phyloP scores from a whole-genome alignment of 2,888 invertebrate species.

The Danaus chrysippus region DNA sequence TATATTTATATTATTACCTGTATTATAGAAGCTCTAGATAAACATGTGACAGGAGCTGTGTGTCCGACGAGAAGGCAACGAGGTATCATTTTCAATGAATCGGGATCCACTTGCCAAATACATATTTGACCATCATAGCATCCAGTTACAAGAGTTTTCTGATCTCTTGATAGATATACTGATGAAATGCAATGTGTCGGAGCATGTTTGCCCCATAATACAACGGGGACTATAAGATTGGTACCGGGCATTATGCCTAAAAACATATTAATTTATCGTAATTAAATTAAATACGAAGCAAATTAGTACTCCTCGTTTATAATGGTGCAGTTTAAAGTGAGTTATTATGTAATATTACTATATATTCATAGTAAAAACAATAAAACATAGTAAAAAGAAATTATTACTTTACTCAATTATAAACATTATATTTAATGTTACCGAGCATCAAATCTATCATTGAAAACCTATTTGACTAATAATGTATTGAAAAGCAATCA shows the following conservation, averaged over 20 bases:
- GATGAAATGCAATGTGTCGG: slow-evolving; percentile 98
- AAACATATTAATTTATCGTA: slow-evolving; percentile 14
- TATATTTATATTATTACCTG: slow-evolving; percentile 49
- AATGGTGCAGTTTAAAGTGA: too few relatives aligned
- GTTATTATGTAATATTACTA: too few relatives aligned
- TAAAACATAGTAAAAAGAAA: too few relatives aligned
- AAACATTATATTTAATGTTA: too few relatives aligned
- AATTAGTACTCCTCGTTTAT: not conserved
- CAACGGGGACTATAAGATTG: slow-evolving; percentile 96
- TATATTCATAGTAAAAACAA: too few relatives aligned
- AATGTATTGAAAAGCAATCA: slow-evolving; percentile 4
- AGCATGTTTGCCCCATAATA: slow-evolving; percentile 97
- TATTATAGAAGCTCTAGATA: slow-evolving; percentile 89
- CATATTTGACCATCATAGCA: slow-evolving; percentile 99
- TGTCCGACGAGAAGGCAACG: slow-evolving; percentile 95
- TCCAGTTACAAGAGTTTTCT: slow-evolving; percentile 95
- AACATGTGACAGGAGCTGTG: slow-evolving; percentile 93
- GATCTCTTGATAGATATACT: slow-evolving; percentile 94
- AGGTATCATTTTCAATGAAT: slow-evolving; percentile 92
- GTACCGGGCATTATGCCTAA: slow-evolving; percentile 84
- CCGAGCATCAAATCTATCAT: not conserved
- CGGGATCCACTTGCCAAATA: slow-evolving; percentile 91
- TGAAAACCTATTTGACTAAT: slow-evolving; percentile 9
- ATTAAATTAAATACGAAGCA: not conserved
- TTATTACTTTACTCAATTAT: too few relatives aligned